Evolutionary conservation across 2,888 invertebrate genomes (phyloP).

Genomic region (Scaptomyza polygonia): DNA sequence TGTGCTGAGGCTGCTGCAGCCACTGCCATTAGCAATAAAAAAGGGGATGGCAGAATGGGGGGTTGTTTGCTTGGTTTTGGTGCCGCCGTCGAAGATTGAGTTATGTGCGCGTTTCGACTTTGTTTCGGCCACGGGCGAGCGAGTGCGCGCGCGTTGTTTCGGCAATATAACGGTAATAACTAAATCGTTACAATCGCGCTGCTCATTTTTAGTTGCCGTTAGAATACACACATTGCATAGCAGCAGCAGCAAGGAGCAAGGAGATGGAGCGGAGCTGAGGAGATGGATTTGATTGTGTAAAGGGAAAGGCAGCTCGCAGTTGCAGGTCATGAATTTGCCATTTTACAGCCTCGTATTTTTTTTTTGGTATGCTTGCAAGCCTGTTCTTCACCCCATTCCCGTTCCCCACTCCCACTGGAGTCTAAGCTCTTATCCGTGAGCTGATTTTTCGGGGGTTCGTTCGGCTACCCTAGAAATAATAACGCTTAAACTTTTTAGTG

Average conservation of each 20-base stretch:
- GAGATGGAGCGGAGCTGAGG: neutral
- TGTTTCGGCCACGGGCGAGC: conserved; percentile 65
- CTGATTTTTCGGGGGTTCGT: conserved; percentile 56
- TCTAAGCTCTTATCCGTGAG: conserved; percentile 75
- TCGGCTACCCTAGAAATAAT: conserved; percentile 83
- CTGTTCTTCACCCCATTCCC: neutral
- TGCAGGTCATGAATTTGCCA: conserved; percentile 84
- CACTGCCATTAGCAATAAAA: conserved; percentile 74
- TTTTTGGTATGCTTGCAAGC: conserved; percentile 37
- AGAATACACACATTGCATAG: conserved; percentile 63
- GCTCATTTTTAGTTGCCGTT: conserved; percentile 77
- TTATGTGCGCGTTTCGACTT: conserved; percentile 81
- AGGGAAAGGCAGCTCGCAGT: conserved; percentile 55
- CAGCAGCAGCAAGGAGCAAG: neutral
- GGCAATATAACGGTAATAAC: conserved; percentile 83
- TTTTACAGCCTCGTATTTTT: conserved; percentile 84
- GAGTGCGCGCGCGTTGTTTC: conserved; percentile 65
- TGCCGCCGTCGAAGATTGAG: conserved; percentile 81
- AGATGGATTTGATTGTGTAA: neutral
- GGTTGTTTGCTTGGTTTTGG: conserved; percentile 19
- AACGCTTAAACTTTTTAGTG: conserved; percentile 85
- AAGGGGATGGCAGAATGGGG: conserved; percentile 32
- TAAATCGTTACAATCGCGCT: conserved; percentile 73
- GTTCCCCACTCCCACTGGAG: conserved; percentile 6
- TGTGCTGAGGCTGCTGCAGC: conserved; percentile 43